A percentile compares a stretch with the other conserved stretches of the same genome.
These are phyloP conservation scores for Oreohelix idahoensis DNA, from an alignment of 1,140 invertebrate species.

Conservation along the genomic window DNA sequence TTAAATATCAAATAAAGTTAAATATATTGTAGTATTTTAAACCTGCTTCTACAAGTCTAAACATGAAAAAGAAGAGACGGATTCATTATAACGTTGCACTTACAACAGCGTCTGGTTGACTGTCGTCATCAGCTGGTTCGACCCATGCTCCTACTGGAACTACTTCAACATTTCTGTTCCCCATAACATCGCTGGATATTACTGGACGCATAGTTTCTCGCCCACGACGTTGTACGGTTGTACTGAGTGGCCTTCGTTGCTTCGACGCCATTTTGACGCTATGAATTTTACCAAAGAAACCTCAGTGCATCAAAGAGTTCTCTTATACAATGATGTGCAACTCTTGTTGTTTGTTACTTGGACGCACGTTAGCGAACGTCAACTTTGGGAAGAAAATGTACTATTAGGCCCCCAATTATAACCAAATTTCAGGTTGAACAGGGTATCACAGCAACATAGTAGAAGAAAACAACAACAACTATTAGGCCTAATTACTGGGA, in stretches of 20 bases:
- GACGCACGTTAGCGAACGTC: too few relatives aligned
- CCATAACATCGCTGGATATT: constrained; percentile 66
- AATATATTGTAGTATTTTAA: neutral
- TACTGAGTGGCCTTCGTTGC: constrained; percentile 6
- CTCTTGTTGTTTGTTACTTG: too few relatives aligned
- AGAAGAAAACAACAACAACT: too few relatives aligned
- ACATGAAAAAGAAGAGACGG: neutral
- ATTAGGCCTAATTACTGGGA: too few relatives aligned
- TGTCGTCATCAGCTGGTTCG: constrained; percentile 52
- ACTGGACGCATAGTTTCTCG: constrained; percentile 61
- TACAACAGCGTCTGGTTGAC: constrained; percentile 46
- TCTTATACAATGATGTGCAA: too few relatives aligned
- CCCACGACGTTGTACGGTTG: neutral
- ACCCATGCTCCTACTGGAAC: constrained; percentile 70
- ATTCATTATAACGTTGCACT: neutral
- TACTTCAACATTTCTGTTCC: constrained; percentile 67
- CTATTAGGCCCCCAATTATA: too few relatives aligned
- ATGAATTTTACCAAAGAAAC: neutral
- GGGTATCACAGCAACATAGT: too few relatives aligned
- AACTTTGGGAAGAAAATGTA: too few relatives aligned
- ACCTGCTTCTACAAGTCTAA: neutral
- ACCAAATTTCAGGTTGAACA: too few relatives aligned
- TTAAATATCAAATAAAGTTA: neutral
- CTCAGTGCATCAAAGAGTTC: neutral
- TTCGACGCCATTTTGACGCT: constrained; percentile 39